A percentile compares a stretch with the other conserved stretches of the same genome.
Evolutionary conservation across 2,113 vertebrate genomes (phyloP).

Genomic region (Casuarius casuarius): DNA sequence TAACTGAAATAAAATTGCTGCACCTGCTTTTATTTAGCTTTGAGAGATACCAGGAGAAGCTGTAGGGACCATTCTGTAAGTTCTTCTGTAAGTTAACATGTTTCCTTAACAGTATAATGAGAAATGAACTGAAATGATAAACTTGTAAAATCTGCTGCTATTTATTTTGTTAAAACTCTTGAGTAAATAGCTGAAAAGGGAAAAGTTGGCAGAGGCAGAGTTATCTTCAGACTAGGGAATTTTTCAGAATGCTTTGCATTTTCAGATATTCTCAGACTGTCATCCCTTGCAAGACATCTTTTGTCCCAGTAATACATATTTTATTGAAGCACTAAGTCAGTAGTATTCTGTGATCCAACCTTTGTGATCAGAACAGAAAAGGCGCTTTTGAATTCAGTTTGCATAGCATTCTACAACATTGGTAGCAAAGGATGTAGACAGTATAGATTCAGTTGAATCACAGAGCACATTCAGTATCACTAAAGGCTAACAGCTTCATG

Average conservation of each 20-base stretch:
- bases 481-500: not conserved
- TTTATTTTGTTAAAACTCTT: not conserved
- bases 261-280: not conserved
- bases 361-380: not conserved
- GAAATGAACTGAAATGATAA: not conserved
- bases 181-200: not conserved
- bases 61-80: not conserved
- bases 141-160: not conserved
- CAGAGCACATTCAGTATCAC: not conserved
- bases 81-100: not conserved
- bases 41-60: not conserved
- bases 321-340: not conserved
- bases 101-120: not conserved
- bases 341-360: not conserved
- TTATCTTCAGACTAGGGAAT: not conserved
- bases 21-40: not conserved
- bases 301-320: not conserved
- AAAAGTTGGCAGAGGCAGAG: not conserved
- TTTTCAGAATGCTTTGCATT: not conserved
- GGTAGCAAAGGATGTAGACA: not conserved
- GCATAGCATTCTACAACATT: not conserved
- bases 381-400: not conserved
- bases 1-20: not conserved
- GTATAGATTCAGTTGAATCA: not conserved
- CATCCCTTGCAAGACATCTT: not conserved